Evolutionary conservation across 1,140 invertebrate genomes (phyloP), one percentile per base, ranked within the genome.

Genomic region (Pseudomyrmex concolor): DNA sequence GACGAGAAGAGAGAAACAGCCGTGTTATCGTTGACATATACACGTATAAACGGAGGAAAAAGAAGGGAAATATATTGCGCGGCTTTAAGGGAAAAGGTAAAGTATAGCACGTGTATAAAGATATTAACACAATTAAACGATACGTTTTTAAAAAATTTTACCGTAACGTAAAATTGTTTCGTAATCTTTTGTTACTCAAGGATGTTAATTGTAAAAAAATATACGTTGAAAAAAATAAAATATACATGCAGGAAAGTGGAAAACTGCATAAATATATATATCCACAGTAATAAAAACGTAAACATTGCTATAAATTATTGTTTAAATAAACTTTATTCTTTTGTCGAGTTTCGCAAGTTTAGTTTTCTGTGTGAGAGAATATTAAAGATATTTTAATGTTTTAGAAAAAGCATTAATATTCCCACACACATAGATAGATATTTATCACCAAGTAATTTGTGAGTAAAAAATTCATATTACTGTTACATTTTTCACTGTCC

Each of bases 1-100:
- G 34, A 60, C 54, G 66, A 80, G 54, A 80, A 60, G 19, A 70
- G 66, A 70, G 54, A 78, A 70, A 78, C 34, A 15, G 10, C 9
- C 51, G 15, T 15, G 43, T 64, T 34, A 17, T 7, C 34, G 68
- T 57, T 5, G 54, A 59, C 43, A 12, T 7, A n/a, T 12, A 48
- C 25, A 60, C 15, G 25, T 25, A 15, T 2, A 43, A n/a, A 13
- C 2, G 22, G 2, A 8, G 1, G 50, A 34, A 34, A 77, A 66
- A 8, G 54, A 34, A 22, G 22, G n/a, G 59, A 78, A 34, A 70
- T 70, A 80, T 59, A 80, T 78, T 34, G 43, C 19, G 5, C 19
- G 12, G 25, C 45, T 80, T 48, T 48, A 48, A 22, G 12, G 34
- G n/a, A 0, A 19, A 5, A 25, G 13, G 15, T 48, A 3, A 10